These are phyloP conservation scores for Numenius arquata DNA, from an alignment of 2,113 vertebrate species.

Conservation along the genomic window DNA sequence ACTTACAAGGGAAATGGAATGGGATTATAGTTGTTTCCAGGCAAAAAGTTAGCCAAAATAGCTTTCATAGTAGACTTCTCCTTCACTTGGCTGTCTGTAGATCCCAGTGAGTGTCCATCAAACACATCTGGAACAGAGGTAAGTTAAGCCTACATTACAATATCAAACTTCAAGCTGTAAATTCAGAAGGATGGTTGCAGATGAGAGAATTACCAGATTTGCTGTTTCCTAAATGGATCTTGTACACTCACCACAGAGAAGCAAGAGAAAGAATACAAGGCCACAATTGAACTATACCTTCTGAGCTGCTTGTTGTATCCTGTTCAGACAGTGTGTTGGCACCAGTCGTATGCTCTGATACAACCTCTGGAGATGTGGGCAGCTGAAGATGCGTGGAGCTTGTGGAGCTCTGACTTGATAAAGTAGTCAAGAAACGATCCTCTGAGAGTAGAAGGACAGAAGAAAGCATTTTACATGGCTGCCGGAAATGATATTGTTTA, in stretches of 20 bases:
- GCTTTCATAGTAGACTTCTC: constrained; percentile 99
- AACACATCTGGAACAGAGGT: constrained; percentile 84
- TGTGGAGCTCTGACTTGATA: constrained; percentile 80
- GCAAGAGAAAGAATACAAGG: not conserved
- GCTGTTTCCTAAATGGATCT: not conserved
- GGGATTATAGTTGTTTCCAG: constrained; percentile 94
- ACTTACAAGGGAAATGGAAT: constrained; percentile 97
- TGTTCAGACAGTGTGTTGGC: constrained; percentile 71
- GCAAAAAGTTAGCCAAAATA: constrained; percentile 95
- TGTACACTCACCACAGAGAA: not conserved
- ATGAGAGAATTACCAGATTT: not conserved
- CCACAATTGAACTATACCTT: constrained; percentile 74
- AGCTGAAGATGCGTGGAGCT: constrained; percentile 82
- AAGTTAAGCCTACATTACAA: not conserved
- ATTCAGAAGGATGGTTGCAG: not conserved
- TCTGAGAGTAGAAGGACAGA: constrained; percentile 70
- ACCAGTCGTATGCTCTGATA: constrained; percentile 73
- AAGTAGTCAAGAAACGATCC: constrained; percentile 86
- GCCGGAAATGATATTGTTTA: not conserved
- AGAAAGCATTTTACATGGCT: not conserved
- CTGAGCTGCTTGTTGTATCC: constrained; percentile 86
- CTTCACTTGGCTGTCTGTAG: constrained; percentile 94
- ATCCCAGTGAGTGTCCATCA: constrained; percentile 91
- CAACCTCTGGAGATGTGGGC: constrained; percentile 82
- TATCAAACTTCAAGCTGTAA: not conserved